Evolutionary conservation across 1,140 invertebrate genomes (phyloP).

Genomic region (Polypedilum vanderplanki): DNA sequence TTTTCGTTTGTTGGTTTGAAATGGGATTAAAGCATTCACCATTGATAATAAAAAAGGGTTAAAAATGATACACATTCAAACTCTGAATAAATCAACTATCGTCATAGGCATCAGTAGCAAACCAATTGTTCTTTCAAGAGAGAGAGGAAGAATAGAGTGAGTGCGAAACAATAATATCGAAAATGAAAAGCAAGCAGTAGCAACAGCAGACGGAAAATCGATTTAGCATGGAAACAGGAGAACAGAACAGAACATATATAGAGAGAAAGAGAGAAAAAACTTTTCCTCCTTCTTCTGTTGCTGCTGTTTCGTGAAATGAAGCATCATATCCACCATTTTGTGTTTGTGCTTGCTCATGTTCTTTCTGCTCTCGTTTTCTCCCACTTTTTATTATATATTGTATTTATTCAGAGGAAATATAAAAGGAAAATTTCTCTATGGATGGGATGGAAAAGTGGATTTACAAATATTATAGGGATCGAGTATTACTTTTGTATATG

Average conservation of each 20-base stretch:
- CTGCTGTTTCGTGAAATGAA: conserved; percentile 1
- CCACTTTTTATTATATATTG: neutral
- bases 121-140: neutral
- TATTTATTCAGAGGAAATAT: neutral
- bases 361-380: conserved; percentile 3
- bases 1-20: neutral
- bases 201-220: neutral
- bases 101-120: neutral
- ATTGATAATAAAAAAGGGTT: neutral
- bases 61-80: neutral
- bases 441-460: no score
- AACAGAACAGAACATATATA: neutral
- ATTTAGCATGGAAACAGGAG: neutral
- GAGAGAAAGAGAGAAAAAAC: neutral
- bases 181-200: conserved; percentile 17
- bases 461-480: neutral
- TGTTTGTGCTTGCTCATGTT: neutral
- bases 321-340: conserved; percentile 11
- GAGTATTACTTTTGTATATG: neutral
- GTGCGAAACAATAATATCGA: neutral
- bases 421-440: neutral
- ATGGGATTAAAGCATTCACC: neutral
- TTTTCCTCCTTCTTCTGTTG: conserved; percentile 5
- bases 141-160: no score
- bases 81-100: conserved; percentile 4